Base-by-base conservation (phyloP, 2,797 vertebrate genomes). In the Gymnoscopelus microlampas region DNA sequence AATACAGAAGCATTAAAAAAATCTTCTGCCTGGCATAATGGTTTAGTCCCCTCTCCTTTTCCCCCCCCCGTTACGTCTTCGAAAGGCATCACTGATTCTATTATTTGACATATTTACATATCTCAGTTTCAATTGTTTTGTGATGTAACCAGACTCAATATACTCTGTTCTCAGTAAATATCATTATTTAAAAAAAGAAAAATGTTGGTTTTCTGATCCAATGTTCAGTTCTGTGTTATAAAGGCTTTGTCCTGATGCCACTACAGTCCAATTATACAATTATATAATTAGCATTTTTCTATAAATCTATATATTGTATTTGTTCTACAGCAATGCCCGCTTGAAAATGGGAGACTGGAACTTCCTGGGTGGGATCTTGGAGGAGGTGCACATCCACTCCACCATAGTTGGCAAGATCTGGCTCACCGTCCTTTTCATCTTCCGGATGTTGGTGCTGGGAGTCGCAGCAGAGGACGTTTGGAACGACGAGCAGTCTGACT, bases 341-440 rank as follows among this genome's bases (percentile, higher is more conserved):
- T 65, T 94, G 87, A 93, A 89, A 71, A 97, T 96, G 96, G 96
- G 95, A 76, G 95, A 95, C 88, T 97, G 95, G 96, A 96, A 96
- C 90, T 96, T 97, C 89, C 95, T 97, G 3, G 96, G 96, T 9
- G 95, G 95, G 73, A 94, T 97, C 82, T 93, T 97, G 91, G 96
- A 96, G 88, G 95, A 98, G 90, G 95, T 97, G 53, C 95, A 97
- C 61, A 95, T 96, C 82, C 95, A 97, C 87, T 97, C 95, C 81
- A 96, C 96, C 63, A 95, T 95, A 80, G 95, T 95, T 51, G 96
- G 96, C 5, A 98, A 97, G 91, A 96, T 97, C 74, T 97, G 96
- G 96, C 90, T 97, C 64, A 96, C 96, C 1, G 95, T 97, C 86
- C 94, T 97, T 63, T 97, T 98, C 86, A 91, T 98, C 76, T 97